These are phyloP conservation scores for Petrosia ficiformis DNA, from an alignment of 37 sponge, comb jelly and placozoan species.

Conservation along the genomic window DNA sequence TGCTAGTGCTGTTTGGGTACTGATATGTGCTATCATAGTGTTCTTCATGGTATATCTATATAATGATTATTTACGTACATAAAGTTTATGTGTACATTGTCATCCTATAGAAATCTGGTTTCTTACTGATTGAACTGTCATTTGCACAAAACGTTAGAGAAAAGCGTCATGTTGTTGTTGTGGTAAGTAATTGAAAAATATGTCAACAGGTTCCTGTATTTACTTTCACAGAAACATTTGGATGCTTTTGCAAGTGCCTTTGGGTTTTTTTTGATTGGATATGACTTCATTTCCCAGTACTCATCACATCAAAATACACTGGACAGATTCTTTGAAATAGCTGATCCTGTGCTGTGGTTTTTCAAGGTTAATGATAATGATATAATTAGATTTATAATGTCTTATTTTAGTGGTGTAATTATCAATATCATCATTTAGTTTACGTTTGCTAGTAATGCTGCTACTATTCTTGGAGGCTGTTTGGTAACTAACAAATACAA, in stretches of 20 bases:
- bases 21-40: too few species aligned
- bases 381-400: too few species aligned
- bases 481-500: slow-evolving; percentile 44
- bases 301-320: slow-evolving; percentile 39
- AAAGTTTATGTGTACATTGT: too few species aligned
- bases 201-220: too few species aligned
- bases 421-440: slow-evolving; percentile 26
- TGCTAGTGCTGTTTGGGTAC: too few species aligned
- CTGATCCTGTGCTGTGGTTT: slow-evolving; percentile 39
- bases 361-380: slow-evolving; percentile 30
- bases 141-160: too few species aligned
- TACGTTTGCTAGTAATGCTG: slow-evolving; percentile 75
- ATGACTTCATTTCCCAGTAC: slow-evolving; percentile 47
- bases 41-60: too few species aligned
- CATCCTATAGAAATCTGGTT: too few species aligned
- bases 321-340: slow-evolving; percentile 5
- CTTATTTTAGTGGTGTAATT: background rate
- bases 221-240: slow-evolving; percentile 59
- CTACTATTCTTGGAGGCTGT: slow-evolving; percentile 63
- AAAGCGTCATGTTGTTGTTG: too few species aligned
- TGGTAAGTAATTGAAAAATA: too few species aligned
- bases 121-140: too few species aligned
- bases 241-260: slow-evolving; percentile 54
- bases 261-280: slow-evolving; percentile 32
- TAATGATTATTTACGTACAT: too few species aligned